Base-by-base conservation (phyloP, 2,888 invertebrate genomes). In the Tubulanus polymorphus region DNA sequence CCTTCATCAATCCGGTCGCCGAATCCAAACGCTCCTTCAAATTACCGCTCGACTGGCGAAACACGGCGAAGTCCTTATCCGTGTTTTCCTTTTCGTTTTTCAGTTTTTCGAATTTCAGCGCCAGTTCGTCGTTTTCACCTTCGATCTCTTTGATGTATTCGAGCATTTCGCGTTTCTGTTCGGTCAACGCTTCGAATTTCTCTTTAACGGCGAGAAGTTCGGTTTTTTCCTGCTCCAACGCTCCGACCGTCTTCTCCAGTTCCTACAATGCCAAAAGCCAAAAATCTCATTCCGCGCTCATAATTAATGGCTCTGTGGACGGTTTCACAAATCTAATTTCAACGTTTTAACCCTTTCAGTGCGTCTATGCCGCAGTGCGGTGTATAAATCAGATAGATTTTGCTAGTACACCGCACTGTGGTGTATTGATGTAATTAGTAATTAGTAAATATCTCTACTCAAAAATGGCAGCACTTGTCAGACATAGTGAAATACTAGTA, bases 211-310 rank as follows among this genome's bases (percentile, higher is more conserved):
- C 15, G 5, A 15, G 6, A 41, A 15, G 20, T 8, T 41, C 23
- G 5, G 18, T 15, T 15, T 41, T 41, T 15, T 54, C 48, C 2
- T 30, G 28, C 15, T 46, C 28, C 2, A 48, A 35, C 15, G 45
- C 35, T 37, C 56, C 50, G 48, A 55, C 23, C 20, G 23, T 35
- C 10, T 55, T 48, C 20, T 57, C 37, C 23, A 56, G 47, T n/a
- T 60, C 57, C 28, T 53, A 23, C 6, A 41, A 41, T 8, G 23
- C 18, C 6, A 8, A 15, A 41, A n/a, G n/a, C n/a, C n/a, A n/a
- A n/a, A n/a, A n/a, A n/a, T n/a, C n/a, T n/a, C n/a, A n/a, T n/a
- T n/a, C n/a, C n/a, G n/a, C n/a, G n/a, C n/a, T n/a, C n/a, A n/a
- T n/a, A n/a, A n/a, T n/a, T n/a, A n/a, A n/a, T n/a, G n/a, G n/a